Percentiles rank a stretch among this genome's conserved stretches.
Conservation (phyloP, 2,797 vertebrate species). For the Peromyscus aztecus region DNA sequence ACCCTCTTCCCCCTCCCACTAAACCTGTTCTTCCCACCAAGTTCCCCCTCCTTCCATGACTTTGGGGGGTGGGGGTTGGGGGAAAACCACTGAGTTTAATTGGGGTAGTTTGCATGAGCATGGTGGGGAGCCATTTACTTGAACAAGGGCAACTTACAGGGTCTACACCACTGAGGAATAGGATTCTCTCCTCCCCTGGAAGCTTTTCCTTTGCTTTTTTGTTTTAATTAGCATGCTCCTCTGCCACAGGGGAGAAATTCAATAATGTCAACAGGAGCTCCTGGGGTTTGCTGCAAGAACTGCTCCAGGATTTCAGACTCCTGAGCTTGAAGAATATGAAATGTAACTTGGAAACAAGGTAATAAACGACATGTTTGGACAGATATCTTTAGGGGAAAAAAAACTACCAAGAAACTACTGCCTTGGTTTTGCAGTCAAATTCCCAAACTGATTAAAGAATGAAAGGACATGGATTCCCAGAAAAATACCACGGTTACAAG, state of each 20-base stretch:
- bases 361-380: slow-evolving; percentile 39
- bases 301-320: background rate
- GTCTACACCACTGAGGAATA: background rate
- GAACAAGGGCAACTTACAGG: background rate
- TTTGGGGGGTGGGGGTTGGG: background rate
- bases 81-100: background rate
- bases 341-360: slow-evolving; percentile 39
- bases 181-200: background rate
- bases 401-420: slow-evolving; percentile 6
- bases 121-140: background rate
- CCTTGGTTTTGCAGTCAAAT: slow-evolving; percentile 57
- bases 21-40: background rate
- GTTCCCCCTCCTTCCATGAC: background rate
- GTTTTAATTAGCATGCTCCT: background rate
- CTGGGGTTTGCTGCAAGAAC: background rate
- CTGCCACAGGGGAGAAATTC: background rate
- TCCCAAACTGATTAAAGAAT: background rate
- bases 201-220: background rate
- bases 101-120: background rate
- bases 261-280: background rate
- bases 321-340: slow-evolving; percentile 26
- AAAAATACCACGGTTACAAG: background rate
- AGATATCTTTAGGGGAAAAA: background rate
- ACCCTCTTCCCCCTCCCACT: no score
- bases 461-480: background rate